Conservation (phyloP, 2,113 vertebrate species). For the Alouatta palliata region DNA sequence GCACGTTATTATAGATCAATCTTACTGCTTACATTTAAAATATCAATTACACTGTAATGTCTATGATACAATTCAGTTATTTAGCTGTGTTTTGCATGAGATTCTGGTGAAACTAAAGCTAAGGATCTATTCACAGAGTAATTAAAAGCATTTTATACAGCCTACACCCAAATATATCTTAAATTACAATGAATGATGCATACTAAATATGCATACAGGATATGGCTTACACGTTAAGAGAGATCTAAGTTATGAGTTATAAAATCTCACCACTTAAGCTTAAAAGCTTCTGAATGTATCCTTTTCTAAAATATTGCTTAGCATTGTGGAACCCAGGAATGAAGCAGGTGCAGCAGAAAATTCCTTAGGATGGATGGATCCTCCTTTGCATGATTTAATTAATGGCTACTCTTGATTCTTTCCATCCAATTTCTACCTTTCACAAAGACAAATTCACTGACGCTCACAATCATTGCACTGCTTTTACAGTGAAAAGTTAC, state of each 20-base stretch:
- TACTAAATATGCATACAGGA: constrained; percentile 79
- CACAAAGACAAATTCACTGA: not conserved
- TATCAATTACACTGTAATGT: constrained; percentile 76
- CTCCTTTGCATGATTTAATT: not conserved
- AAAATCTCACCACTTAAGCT: constrained; percentile 64
- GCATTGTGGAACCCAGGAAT: constrained; percentile 51
- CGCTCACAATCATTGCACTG: not conserved
- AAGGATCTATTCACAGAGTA: constrained; percentile 79
- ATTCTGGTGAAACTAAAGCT: constrained; percentile 80
- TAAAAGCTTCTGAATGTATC: constrained; percentile 59
- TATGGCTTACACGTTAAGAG: constrained; percentile 85
- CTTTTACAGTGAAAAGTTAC: constrained; percentile 33
- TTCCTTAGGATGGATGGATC: not conserved
- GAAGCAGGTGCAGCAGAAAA: constrained; percentile 48
- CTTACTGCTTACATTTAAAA: constrained; percentile 82
- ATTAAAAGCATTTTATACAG: constrained; percentile 80
- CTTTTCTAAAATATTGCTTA: constrained; percentile 73
- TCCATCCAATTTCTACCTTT: not conserved
- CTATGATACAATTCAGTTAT: constrained; percentile 80
- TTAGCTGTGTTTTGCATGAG: constrained; percentile 79
- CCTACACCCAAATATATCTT: constrained; percentile 82
- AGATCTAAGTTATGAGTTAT: constrained; percentile 73
- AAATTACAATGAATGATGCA: constrained; percentile 84
- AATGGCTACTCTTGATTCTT: not conserved
- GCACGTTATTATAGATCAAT: constrained; percentile 70